A percentile compares a stretch with the other conserved stretches of the same genome.
These are phyloP conservation scores for Acanthosepion pharaonis DNA, from an alignment of 2,888 invertebrate genomes.

Conservation along the genomic window DNA sequence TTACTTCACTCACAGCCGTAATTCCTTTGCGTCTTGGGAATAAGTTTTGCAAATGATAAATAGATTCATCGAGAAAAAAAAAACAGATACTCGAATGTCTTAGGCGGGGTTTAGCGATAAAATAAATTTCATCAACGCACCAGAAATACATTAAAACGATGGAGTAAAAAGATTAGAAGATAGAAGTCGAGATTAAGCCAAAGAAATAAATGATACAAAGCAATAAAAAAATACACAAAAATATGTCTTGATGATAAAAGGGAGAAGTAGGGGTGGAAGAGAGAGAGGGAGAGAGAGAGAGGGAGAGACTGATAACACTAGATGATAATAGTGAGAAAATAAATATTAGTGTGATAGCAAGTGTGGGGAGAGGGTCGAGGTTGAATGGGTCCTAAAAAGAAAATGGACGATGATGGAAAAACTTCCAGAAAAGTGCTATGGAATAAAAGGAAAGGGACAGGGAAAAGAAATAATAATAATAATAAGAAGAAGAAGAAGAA, in stretches of 20 bases:
- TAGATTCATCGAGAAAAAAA: no score
- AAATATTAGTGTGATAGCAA: not conserved
- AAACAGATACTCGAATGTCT: no score
- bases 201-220: no score
- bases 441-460: not conserved
- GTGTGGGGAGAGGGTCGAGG: not conserved
- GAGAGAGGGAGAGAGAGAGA: not conserved
- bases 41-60: no score
- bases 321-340: not conserved
- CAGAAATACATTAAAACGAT: no score
- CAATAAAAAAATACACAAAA: not conserved
- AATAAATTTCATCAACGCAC: no score
- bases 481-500: not conserved
- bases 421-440: not conserved
- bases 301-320: not conserved
- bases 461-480: not conserved
- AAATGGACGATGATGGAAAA: not conserved
- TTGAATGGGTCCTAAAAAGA: not conserved
- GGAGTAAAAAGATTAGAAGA: no score
- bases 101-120: no score
- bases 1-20: no score
- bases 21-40: no score
- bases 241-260: not conserved
- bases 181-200: no score
- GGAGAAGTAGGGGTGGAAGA: not conserved